phyloP scores from a whole-genome alignment of 2,888 invertebrate species.

The Eristalis pertinax region DNA sequence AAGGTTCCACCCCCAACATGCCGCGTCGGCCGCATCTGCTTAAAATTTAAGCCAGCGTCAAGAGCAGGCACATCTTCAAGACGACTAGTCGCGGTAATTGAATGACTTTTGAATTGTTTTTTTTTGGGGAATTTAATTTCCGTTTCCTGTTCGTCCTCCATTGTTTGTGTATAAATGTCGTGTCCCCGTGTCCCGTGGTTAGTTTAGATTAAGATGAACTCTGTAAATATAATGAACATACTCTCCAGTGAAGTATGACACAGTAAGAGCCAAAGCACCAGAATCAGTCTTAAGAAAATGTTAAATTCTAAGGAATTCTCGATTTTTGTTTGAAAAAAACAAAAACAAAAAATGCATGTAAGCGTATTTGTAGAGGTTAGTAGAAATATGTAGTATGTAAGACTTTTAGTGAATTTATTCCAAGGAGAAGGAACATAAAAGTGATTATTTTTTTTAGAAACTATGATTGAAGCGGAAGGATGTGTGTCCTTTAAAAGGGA shows the following conservation, averaged over 20 bases:
- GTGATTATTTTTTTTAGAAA: background rate
- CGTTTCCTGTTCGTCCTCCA: background rate
- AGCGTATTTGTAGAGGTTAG: background rate
- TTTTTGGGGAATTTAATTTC: background rate
- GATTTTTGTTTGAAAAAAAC: background rate
- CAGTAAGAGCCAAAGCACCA: slow-evolving; percentile 69
- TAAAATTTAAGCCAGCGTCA: slow-evolving; percentile 6
- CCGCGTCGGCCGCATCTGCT: too few relatives aligned
- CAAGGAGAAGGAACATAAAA: background rate
- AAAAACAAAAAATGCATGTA: background rate
- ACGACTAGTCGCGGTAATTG: background rate
- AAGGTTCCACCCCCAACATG: background rate
- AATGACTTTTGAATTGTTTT: background rate
- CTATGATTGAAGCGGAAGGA: too few relatives aligned
- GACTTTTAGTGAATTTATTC: background rate
- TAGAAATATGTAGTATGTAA: background rate
- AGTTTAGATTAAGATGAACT: slow-evolving; percentile 40
- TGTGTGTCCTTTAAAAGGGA: too few relatives aligned
- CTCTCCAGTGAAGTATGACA: slow-evolving; percentile 41
- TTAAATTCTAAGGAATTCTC: background rate
- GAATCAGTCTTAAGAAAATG: slow-evolving; percentile 55
- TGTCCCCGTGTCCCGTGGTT: background rate
- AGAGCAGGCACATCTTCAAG: background rate
- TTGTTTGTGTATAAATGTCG: background rate
- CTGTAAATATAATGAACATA: slow-evolving; percentile 53